Conservation (phyloP, 2,113 vertebrate genomes). For the Sinocyclocheilus maitianheensis region DNA sequence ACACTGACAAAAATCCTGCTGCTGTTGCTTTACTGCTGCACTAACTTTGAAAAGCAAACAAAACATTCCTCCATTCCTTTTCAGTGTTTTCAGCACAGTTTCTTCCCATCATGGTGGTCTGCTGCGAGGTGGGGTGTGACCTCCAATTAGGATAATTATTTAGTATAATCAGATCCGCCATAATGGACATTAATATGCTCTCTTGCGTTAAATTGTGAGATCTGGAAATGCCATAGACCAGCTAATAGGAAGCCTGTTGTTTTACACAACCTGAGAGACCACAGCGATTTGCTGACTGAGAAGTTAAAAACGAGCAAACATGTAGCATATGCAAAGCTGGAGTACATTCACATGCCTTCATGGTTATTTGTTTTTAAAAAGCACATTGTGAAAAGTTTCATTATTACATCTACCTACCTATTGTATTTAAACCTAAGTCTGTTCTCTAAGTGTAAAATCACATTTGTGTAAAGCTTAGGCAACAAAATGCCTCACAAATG, state of each 20-base stretch:
- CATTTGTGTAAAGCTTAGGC: background rate
- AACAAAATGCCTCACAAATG: background rate
- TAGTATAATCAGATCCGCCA: conserved; percentile 44
- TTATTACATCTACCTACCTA: background rate
- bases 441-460: background rate
- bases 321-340: conserved; percentile 6
- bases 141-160: conserved; percentile 49
- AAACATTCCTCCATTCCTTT: background rate
- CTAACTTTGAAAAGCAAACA: background rate
- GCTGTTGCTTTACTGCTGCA: background rate
- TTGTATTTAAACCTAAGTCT: background rate
- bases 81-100: background rate
- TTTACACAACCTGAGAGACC: conserved; percentile 29
- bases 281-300: background rate
- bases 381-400: background rate
- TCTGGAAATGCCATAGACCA: conserved; percentile 20
- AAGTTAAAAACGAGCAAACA: background rate
- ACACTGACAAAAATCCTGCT: background rate
- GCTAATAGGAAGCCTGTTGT: conserved; percentile 52
- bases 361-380: background rate
- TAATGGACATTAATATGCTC: conserved; percentile 47
- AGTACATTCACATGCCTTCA: background rate
- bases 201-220: conserved; percentile 48
- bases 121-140: background rate
- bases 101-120: conserved; percentile 53